A percentile compares a stretch with the other conserved stretches of the same genome.
phyloP scores from a whole-genome alignment of 2,113 vertebrate genomes.

The Oreocharis arfaki region DNA sequence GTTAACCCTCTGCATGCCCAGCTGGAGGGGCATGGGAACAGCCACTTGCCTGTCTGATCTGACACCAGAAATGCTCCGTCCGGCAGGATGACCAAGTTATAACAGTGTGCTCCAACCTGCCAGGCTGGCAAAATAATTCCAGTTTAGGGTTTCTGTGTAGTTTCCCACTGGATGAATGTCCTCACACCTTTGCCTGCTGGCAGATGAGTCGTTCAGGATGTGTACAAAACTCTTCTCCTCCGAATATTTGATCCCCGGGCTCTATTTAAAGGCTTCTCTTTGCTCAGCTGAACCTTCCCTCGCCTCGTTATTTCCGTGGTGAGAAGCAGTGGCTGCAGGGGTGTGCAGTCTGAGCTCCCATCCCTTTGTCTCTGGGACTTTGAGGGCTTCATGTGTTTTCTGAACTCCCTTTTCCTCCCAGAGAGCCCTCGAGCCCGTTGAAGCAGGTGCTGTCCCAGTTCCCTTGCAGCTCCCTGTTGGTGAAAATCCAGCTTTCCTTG shows the following conservation, averaged over 20 bases:
- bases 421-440: neutral
- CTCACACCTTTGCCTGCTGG: neutral
- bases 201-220: neutral
- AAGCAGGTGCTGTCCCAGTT: neutral
- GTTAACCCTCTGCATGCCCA: neutral
- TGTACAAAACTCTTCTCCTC: neutral
- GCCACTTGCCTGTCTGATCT: neutral
- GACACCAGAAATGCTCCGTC: neutral
- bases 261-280: neutral
- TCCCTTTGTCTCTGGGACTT: neutral
- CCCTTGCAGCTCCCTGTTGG: neutral
- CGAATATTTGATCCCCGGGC: neutral
- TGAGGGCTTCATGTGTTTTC: neutral
- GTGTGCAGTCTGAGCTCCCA: neutral
- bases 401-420: neutral
- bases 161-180: neutral
- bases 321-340: neutral
- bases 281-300: neutral
- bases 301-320: accelerated
- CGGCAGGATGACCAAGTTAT: neutral
- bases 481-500: neutral
- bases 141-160: neutral
- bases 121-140: neutral
- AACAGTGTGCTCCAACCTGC: accelerated
- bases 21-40: neutral